Conservation (phyloP, 2,113 vertebrate genomes). For the Dermatemys mawii region DNA sequence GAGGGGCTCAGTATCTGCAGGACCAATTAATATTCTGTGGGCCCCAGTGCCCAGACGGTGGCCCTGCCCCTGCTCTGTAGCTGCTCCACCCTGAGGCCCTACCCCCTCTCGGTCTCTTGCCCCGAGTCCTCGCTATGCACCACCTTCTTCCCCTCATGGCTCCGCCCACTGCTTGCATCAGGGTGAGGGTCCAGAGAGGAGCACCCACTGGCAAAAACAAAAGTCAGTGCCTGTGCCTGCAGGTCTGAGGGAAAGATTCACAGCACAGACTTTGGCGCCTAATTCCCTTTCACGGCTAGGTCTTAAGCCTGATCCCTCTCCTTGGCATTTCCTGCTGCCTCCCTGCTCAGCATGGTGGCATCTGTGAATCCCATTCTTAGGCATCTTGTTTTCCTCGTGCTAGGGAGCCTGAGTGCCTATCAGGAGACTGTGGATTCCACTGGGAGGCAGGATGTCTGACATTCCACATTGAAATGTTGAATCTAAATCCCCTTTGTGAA, state of each 20-base stretch:
- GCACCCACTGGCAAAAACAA: too few species aligned
- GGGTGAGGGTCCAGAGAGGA: too few species aligned
- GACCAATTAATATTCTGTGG: too few species aligned
- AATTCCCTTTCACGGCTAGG: neutral
- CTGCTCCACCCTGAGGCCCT: too few species aligned
- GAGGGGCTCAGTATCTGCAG: too few species aligned
- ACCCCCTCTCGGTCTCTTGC: too few species aligned
- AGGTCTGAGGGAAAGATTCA: neutral
- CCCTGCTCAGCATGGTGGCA: neutral
- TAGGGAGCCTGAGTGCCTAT: neutral
- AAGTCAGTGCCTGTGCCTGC: neutral
- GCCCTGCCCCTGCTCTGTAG: too few species aligned
- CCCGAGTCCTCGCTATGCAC: too few species aligned
- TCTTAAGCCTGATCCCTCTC: neutral
- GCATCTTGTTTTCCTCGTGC: neutral
- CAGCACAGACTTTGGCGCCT: neutral
- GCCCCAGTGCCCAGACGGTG: too few species aligned
- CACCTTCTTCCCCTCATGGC: too few species aligned
- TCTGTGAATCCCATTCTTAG: neutral
- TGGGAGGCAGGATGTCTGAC: neutral
- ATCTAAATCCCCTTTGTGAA: neutral
- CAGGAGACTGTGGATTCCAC: neutral
- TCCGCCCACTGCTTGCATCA: too few species aligned
- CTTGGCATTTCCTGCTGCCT: neutral
- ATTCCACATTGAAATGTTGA: neutral